Evolutionary conservation across 1,140 invertebrate species (phyloP), one percentile per base, ranked within the genome.

Genomic region (Zelostemma sp.): DNA sequence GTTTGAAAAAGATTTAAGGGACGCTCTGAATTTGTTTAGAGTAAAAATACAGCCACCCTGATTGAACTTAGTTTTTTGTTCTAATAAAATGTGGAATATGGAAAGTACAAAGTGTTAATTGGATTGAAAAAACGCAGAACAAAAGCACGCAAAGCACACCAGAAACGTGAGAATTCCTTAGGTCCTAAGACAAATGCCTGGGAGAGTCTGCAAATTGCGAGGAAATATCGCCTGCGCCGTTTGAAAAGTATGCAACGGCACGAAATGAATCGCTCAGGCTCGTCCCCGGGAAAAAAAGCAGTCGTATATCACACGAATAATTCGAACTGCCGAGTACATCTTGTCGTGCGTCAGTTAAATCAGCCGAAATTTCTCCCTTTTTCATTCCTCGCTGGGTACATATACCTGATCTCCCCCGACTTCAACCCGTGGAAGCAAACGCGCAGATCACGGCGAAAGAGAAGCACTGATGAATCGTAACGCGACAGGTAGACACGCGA

Each of bases 301-400:
- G 35, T n/a, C 8, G 19, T 8, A 21, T 19, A 47, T 21, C 45
- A 47, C 45, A 19, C 45, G 45, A 47, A 47, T 47, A 19, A 47
- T 21, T 19, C 18, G 16, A 47, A 12, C 19, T 19, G 45, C 1
- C 45, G 45, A 38, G 35, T 25, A n/a, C n/a, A 11, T 11, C 28
- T 31, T 31, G 28, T 51, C 49, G 49, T 31, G 28, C 35, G 49
- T 51, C 49, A 51, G 35, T 33, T 51, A 53, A 53, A 53, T 53
- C 50, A 53, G 50, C 18, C 33, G 50, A 18, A 53, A 40, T 38
- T 51, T 53, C 15, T 38, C 31, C 14, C 16, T 12, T 41, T 4
- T n/a, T 51, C 15, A 17, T 53, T 53, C 35, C 35, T 11, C 35
- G 35, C 28, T 11, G 11, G 5, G 28, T 31, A 31, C n/a, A n/a